Base-by-base conservation (phyloP, 2,888 invertebrate species). In the Tetrapedia diversipes region DNA sequence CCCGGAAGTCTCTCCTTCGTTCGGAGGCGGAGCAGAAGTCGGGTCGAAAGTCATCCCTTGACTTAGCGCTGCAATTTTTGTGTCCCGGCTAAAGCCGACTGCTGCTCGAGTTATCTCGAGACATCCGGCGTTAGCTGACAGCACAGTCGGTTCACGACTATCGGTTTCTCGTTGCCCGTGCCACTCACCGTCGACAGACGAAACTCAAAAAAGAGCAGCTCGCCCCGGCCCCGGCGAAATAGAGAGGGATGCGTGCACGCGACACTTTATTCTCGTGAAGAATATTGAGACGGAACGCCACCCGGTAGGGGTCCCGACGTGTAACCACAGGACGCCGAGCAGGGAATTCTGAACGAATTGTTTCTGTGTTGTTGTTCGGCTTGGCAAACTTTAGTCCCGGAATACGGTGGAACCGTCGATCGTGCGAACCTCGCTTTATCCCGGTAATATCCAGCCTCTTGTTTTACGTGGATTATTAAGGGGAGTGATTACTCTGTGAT, bases 21-120 rank as follows among this genome's bases (percentile, higher is more conserved):
- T n/a, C n/a, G n/a, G 43, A 24, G 45, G 16, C 49, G 37, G 49
- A 65, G 34, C 32, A n/a, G n/a, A n/a, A 60, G 32, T 37, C 60
- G 43, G 27, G 39, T 16, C 47, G 32, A 56, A 65, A 56, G 37
- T 64, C 63, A 49, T 49, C 45, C n/a, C 71, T 56, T 29, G 68
- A 65, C 64, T 68, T 56, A 37, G 10, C 56, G 66, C 59, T 67
- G 60, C 67, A 66, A 75, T 79, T 80, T 74, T 75, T 80, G 51
- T 80, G 32, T 43, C 37, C 27, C 51, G 41, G 68, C 64, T 19
- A 53, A 67, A 78, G 56, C 59, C 45, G 57, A 37, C 47, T 66
- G 49, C 41, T 24, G 64, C 41, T 68, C 71, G 64, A 79, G 60
- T 75, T 68, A 65, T 75, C 75, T 53, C 51, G 43, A 57, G 68